These are phyloP conservation scores for Ypsolopha sequella DNA, from an alignment of 2,888 invertebrate genomes.

Conservation along the genomic window DNA sequence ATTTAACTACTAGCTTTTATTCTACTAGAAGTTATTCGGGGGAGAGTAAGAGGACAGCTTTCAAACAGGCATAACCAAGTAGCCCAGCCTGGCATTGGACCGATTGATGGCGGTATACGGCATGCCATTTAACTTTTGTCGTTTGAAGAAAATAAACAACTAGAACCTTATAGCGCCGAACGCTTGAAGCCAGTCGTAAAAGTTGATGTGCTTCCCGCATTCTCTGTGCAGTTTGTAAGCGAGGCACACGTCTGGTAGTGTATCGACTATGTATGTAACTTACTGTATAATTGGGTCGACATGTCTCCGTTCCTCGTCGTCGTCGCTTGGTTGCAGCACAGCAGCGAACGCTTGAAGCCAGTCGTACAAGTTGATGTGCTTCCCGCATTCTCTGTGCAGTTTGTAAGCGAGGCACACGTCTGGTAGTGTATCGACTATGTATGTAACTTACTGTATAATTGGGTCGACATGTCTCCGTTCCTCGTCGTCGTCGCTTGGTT, in stretches of 20 bases:
- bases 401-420: constrained; percentile 90
- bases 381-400: constrained; percentile 88
- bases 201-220: constrained; percentile 72
- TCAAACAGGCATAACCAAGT: too few relatives aligned
- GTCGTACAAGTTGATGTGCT: constrained; percentile 91
- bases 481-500: constrained; percentile 63
- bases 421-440: constrained; percentile 68
- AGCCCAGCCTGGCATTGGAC: too few relatives aligned
- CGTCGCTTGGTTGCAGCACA: constrained; percentile 69
- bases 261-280: constrained; percentile 52
- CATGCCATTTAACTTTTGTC: too few relatives aligned
- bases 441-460: constrained; percentile 63
- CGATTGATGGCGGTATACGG: too few relatives aligned
- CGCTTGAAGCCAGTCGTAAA: too few relatives aligned
- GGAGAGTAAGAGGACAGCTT: too few relatives aligned
- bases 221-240: constrained; percentile 92
- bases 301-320: constrained; percentile 61
- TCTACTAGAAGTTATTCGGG: too few relatives aligned
- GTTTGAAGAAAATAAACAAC: too few relatives aligned
- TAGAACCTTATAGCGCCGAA: too few relatives aligned
- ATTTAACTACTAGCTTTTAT: too few relatives aligned
- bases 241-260: constrained; percentile 87
- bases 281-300: constrained; percentile 66
- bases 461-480: constrained; percentile 71
- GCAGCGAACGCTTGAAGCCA: constrained; percentile 86